phyloP scores from a whole-genome alignment of 2,797 vertebrate genomes.

The Acanthurus lineatus region DNA sequence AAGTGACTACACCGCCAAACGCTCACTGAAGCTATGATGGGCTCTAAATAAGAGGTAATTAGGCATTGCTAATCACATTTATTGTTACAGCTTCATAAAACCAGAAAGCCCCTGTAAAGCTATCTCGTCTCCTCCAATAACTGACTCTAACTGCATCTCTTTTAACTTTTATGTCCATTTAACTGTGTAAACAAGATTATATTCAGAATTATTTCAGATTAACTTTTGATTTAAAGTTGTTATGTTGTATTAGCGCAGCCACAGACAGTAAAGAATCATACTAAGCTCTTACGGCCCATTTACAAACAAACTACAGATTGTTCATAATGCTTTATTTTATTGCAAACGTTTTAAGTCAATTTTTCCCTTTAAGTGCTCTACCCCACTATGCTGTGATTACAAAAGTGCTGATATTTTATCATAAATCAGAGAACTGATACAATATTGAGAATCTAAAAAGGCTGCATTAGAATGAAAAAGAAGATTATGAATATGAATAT shows the following conservation, averaged over 20 bases:
- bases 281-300: too few species aligned
- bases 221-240: too few species aligned
- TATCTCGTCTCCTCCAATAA: neutral
- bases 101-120: neutral
- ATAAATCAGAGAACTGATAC: neutral
- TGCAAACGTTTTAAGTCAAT: too few species aligned
- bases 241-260: too few species aligned
- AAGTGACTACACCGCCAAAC: neutral
- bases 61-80: neutral
- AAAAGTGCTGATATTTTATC: neutral
- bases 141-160: neutral
- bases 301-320: too few species aligned
- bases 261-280: too few species aligned
- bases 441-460: neutral
- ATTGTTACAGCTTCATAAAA: conserved; percentile 7
- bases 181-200: neutral
- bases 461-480: neutral
- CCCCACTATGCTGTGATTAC: neutral
- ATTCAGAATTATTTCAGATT: too few species aligned
- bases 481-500: too few species aligned
- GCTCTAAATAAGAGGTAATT: conserved; percentile 1
- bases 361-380: too few species aligned
- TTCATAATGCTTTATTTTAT: too few species aligned
- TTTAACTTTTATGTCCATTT: neutral
- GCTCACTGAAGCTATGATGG: neutral